Evolutionary conservation across 2,113 vertebrate species (phyloP), one percentile per base, ranked within the genome.

Genomic region (Apodemus speciosus): DNA sequence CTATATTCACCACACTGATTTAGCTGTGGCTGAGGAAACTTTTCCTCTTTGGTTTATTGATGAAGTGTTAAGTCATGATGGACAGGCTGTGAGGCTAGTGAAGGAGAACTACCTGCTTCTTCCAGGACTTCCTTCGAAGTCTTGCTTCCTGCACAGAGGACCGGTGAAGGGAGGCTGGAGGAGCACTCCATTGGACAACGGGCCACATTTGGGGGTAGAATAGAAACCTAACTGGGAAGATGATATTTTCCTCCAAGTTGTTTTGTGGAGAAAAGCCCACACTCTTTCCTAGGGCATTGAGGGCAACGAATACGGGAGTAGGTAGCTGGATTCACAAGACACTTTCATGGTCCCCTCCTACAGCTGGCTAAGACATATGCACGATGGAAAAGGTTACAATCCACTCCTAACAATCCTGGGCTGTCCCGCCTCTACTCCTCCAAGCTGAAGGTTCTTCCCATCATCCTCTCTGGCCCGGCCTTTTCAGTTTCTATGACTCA

Each of bases 21-120:
- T 97, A 88, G 87, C 88, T 92, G 77, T 73, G n/a, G 87, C 21
- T 66, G 86, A 86, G 90, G 96, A 62, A 83, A 92, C 95, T 88
- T 72, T 94, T 96, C 93, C 95, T 95, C 21, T 85, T 90, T 27
- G 62, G 93, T 96, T 95, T 92, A 90, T 96, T 98, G 96, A 96
- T 96, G 95, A 97, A 81, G 93, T 85, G 94, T 95, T 49, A 86
- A 75, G 89, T 40, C 60, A 21, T 16, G n/a, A 80, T 1, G 13
- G 87, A 80, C 25, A 11, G 0, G 35, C 27, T 21, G 43, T 21
- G 43, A 84, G 58, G 73, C 76, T 64, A 27, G 60, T 85, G 77
- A 38, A 71, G 72, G 53, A 46, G 16, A 83, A 49, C 51, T 92
- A 80, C 69, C 9, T 11, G 0, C 3, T 49, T n/a, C 62, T 93